Evolutionary conservation across 2,797 vertebrate species (phyloP).

Genomic region (Notolabrus celidotus): DNA sequence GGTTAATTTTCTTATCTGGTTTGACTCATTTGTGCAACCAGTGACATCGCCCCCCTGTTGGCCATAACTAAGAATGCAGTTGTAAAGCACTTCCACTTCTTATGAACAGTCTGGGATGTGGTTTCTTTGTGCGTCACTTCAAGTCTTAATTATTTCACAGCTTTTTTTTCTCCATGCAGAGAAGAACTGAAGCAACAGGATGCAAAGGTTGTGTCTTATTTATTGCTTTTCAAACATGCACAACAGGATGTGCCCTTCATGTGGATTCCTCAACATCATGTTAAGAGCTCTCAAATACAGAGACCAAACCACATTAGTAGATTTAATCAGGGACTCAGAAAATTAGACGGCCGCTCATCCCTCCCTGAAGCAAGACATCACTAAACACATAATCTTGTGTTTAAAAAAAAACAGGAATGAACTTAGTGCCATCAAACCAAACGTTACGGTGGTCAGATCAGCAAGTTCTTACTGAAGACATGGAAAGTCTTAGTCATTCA

Average conservation of each 20-base stretch:
- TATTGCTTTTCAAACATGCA: constrained; percentile 62
- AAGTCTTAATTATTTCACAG: too few relatives aligned
- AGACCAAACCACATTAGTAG: constrained; percentile 75
- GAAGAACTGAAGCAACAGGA: constrained; percentile 38
- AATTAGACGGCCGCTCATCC: constrained; percentile 40
- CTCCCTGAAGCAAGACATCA: constrained; percentile 26
- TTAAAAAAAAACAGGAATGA: constrained; percentile 15
- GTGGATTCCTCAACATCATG: constrained; percentile 58
- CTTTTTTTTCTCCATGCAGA: too few relatives aligned
- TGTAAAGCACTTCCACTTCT: too few relatives aligned
- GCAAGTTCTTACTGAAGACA: neutral
- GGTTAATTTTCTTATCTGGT: too few relatives aligned
- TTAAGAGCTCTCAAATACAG: constrained; percentile 51
- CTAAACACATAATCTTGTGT: constrained; percentile 36
- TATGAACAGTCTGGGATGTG: too few relatives aligned
- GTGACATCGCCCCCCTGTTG: too few relatives aligned
- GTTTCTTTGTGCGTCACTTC: neutral
- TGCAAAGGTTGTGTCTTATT: constrained; percentile 56
- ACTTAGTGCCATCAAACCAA: constrained; percentile 10
- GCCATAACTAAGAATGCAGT: too few relatives aligned
- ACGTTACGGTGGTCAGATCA: constrained; percentile 11
- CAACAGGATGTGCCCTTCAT: constrained; percentile 60
- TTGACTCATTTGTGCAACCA: too few relatives aligned
- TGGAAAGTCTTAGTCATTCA: neutral
- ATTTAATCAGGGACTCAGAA: constrained; percentile 68